These are phyloP conservation scores for Nephrotoma guestfalica DNA, from an alignment of 2,888 invertebrate genomes.

Conservation along the genomic window DNA sequence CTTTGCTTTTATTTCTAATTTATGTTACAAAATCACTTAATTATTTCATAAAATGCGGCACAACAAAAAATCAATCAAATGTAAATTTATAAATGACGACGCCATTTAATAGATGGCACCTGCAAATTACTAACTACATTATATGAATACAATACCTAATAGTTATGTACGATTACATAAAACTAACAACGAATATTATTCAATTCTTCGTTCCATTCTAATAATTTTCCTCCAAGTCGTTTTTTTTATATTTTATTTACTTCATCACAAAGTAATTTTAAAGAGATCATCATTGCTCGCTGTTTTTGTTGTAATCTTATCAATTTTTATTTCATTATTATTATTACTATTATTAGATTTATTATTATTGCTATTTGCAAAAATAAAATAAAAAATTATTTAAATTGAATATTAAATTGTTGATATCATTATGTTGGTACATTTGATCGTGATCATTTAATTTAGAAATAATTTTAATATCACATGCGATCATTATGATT, in stretches of 20 bases:
- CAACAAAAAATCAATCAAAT: not conserved
- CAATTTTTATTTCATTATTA: not conserved
- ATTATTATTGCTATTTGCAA: not conserved
- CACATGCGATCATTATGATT: not conserved
- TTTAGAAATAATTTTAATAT: not conserved
- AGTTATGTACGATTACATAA: not conserved
- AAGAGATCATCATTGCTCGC: not conserved
- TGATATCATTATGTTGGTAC: not conserved
- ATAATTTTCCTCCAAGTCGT: conserved; percentile 1
- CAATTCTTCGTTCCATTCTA: conserved; percentile 4
- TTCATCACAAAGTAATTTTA: not conserved
- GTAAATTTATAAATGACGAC: not conserved
- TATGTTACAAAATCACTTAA: not conserved
- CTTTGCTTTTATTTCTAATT: not conserved
- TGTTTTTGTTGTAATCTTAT: not conserved
- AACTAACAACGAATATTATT: conserved; percentile 1
- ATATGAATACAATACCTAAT: not conserved
- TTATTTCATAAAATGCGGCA: not conserved
- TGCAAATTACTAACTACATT: not conserved
- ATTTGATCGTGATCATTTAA: not conserved
- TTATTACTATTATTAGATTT: not conserved
- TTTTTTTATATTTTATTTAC: not conserved
- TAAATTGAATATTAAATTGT: not conserved
- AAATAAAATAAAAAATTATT: not conserved
- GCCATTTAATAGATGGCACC: not conserved